Evolutionary conservation across 2,888 invertebrate genomes (phyloP).

Genomic region (Lasioglossum morio): DNA sequence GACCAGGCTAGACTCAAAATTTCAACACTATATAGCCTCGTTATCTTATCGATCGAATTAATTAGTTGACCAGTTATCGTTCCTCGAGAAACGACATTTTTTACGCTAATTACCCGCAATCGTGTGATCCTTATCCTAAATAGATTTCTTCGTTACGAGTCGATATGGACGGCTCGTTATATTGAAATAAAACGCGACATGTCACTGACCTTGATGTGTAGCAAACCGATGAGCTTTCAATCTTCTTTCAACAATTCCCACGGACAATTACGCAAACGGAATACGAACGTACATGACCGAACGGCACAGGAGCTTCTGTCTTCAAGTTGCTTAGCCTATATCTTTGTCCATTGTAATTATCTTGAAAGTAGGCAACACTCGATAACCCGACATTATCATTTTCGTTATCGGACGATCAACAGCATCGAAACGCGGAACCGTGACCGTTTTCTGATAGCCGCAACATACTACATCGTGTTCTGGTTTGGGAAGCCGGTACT

Average conservation of each 20-base stretch:
- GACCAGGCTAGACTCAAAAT: not conserved
- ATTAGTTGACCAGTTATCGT: conserved; percentile 16
- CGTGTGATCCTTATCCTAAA: not conserved
- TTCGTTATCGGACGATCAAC: conserved; percentile 52
- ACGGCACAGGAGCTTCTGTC: conserved; percentile 19
- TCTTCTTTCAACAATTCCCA: conserved; percentile 12
- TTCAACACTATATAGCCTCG: not conserved
- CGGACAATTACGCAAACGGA: not conserved
- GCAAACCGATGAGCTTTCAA: not conserved
- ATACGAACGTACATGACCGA: not conserved
- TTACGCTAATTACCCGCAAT: not conserved
- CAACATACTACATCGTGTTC: not conserved
- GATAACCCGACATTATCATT: conserved; percentile 63
- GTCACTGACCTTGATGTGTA: conserved; percentile 29
- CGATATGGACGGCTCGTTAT: not conserved
- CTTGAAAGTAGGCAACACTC: conserved; percentile 41
- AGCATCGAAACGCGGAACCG: conserved; percentile 22
- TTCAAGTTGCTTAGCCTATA: conserved; percentile 38
- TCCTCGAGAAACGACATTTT: not conserved
- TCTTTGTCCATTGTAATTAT: conserved; percentile 59
- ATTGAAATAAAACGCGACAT: not conserved
- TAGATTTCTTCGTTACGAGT: not conserved
- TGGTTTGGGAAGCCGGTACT: not conserved
- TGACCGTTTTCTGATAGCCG: conserved; percentile 37
- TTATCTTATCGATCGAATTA: conserved; percentile 39